These are phyloP conservation scores for Cheilosia impressa DNA, from an alignment of 2,888 invertebrate species.

Conservation along the genomic window DNA sequence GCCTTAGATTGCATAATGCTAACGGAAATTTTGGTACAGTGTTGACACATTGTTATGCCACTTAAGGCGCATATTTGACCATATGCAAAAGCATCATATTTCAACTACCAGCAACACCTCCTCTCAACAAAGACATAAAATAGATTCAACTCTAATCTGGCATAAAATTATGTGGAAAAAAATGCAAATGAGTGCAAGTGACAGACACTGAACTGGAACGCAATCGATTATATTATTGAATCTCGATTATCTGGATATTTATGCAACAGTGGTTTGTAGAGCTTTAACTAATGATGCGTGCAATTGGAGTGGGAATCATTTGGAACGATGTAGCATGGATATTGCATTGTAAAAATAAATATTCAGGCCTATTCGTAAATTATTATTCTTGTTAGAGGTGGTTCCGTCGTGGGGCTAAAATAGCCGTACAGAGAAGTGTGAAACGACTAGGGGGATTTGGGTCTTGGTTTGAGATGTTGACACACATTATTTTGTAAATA, in stretches of 20 bases:
- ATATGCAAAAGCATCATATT: neutral
- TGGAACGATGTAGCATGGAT: conserved; percentile 23
- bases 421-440: too few relatives aligned
- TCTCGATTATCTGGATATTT: conserved; percentile 43
- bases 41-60: conserved; percentile 45
- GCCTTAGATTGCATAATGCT: conserved; percentile 41
- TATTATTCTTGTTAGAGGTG: too few relatives aligned
- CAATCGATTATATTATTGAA: conserved; percentile 19
- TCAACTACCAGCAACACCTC: conserved; percentile 2
- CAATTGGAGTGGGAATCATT: conserved; percentile 2
- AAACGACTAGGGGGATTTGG: too few relatives aligned
- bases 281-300: conserved; percentile 60
- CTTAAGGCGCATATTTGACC: neutral
- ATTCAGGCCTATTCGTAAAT: neutral
- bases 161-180: conserved; percentile 12
- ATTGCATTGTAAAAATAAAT: neutral
- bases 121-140: conserved; percentile 1
- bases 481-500: too few relatives aligned
- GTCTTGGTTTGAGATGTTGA: too few relatives aligned
- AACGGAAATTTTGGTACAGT: neutral
- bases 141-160: neutral
- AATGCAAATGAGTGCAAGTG: conserved; percentile 41
- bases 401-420: too few relatives aligned
- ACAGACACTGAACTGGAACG: conserved; percentile 57
- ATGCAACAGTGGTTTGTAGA: conserved; percentile 49